These are phyloP conservation scores for Furcula furcula DNA, from an alignment of 2,888 invertebrate species.

Conservation along the genomic window DNA sequence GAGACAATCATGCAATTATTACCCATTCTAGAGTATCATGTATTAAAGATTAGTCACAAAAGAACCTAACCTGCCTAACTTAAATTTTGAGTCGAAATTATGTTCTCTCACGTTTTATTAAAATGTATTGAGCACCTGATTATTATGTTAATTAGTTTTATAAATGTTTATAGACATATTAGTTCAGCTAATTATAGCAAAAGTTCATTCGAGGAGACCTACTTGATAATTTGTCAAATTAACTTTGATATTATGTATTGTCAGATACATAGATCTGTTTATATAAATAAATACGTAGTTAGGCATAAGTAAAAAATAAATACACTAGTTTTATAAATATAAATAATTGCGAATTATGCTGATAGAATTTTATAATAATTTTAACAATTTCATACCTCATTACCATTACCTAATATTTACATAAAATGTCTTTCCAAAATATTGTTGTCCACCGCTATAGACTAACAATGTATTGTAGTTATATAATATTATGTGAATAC, in stretches of 20 bases:
- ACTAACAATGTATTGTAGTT: conserved; percentile 24
- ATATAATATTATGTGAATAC: conserved; percentile 17
- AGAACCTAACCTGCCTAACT: not conserved
- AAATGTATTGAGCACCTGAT: conserved; percentile 30
- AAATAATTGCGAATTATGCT: conserved; percentile 39
- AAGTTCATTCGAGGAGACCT: not conserved
- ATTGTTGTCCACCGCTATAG: conserved; percentile 50
- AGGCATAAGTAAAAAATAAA: conserved; percentile 27
- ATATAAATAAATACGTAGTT: conserved; percentile 24
- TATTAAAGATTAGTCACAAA: conserved; percentile 25
- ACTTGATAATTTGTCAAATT: not conserved
- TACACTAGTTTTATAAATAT: conserved; percentile 19
- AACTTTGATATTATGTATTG: conserved; percentile 15
- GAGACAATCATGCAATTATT: conserved; percentile 29
- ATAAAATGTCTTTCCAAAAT: conserved; percentile 69
- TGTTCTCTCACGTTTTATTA: conserved; percentile 11
- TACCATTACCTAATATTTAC: conserved; percentile 60
- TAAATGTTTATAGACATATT: not conserved
- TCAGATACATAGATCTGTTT: conserved; percentile 20
- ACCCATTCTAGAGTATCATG: too few species aligned
- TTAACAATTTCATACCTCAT: conserved; percentile 65
- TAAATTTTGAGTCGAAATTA: not conserved
- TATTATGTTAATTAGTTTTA: conserved; percentile 20
- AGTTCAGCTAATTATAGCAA: not conserved
- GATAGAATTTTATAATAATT: conserved; percentile 55